Conservation (phyloP, 2,888 invertebrate genomes). For the Smittia sp. region DNA sequence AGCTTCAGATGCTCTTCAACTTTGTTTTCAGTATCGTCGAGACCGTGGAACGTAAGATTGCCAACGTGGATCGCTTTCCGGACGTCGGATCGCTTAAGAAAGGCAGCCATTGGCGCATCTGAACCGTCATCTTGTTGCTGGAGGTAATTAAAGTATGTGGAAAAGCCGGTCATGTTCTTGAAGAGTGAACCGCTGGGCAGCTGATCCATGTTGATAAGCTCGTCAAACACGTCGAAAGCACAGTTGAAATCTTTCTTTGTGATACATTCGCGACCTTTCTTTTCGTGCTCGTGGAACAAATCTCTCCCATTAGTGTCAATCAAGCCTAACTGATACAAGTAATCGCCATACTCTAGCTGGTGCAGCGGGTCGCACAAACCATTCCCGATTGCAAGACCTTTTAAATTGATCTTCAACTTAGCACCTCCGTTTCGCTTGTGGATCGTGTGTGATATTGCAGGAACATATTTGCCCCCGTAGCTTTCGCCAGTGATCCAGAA, state of each 20-base stretch:
- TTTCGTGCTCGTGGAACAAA: constrained; percentile 60
- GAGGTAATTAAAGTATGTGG: constrained; percentile 73
- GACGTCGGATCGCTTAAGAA: constrained; percentile 63
- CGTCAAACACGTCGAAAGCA: constrained; percentile 67
- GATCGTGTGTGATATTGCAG: constrained; percentile 73
- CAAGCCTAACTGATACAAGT: constrained; percentile 74
- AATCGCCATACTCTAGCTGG: constrained; percentile 74
- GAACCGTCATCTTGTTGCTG: constrained; percentile 62
- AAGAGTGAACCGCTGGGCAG: constrained; percentile 59
- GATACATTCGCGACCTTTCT: constrained; percentile 60
- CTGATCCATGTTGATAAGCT: constrained; percentile 61
- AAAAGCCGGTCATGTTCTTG: constrained; percentile 71
- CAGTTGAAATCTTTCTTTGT: constrained; percentile 60
- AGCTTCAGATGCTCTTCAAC: constrained; percentile 70
- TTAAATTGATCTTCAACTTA: constrained; percentile 64
- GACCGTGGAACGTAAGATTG: constrained; percentile 61
- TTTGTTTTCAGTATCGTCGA: constrained; percentile 48
- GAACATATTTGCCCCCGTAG: constrained; percentile 75
- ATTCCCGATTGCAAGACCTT: constrained; percentile 74
- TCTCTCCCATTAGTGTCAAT: constrained; percentile 58
- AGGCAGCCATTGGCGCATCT: constrained; percentile 61
- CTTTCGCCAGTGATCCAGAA: constrained; percentile 90
- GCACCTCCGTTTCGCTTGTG: constrained; percentile 61
- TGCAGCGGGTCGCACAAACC: constrained; percentile 76
- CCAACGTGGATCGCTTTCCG: constrained; percentile 77